Base-by-base conservation (phyloP, 2,888 invertebrate species). In the Heliothis peltigera region DNA sequence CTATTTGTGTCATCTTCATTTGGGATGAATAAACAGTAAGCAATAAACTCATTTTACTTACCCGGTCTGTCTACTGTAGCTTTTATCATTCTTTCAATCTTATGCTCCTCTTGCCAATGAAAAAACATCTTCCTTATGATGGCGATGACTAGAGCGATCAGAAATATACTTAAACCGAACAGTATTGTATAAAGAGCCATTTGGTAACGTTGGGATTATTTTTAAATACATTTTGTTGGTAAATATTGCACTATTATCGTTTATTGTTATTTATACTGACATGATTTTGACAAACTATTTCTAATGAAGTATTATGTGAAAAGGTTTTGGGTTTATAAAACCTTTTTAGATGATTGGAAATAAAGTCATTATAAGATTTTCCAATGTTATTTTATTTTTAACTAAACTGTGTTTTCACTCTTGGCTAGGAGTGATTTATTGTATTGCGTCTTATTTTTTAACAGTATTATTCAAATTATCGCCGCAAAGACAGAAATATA, bases 101-200 rank as follows among this genome's bases (percentile, higher is more conserved):
- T 91, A 71, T 92, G 89, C 46, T 94, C 94, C 66, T 90, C 88
- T 81, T 92, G 88, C 94, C 93, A 94, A 70, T 89, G 91, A 69
- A 93, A 94, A 77, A 92, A 94, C 89, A 93, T 91, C 75, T 90
- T 93, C 77, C 92, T 92, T 83, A 95, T 94, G 28, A 94, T 84
- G 4, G 93, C 90, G 62, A 94, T 85, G 0, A 94, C 93, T 73
- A 94, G 72, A 5, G 92, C 92, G 82, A 95, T 94, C 87, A 94
- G 83, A 80, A 94, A 94, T 84, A 95, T 88, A 76, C 94, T 93
- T 80, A 95, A 76, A 43, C 93, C 93, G 66, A 94, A 92, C 60
- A 95, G 81, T 83, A 95, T 93, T 28, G 93, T 93, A 75, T 94
- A 95, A 19, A 95, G 76, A 21, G 94, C 94, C 94, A 95, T 93